Evolutionary conservation across 2,888 invertebrate species (phyloP), one percentile per base, ranked within the genome.

Genomic region (Orthosia gracilis): DNA sequence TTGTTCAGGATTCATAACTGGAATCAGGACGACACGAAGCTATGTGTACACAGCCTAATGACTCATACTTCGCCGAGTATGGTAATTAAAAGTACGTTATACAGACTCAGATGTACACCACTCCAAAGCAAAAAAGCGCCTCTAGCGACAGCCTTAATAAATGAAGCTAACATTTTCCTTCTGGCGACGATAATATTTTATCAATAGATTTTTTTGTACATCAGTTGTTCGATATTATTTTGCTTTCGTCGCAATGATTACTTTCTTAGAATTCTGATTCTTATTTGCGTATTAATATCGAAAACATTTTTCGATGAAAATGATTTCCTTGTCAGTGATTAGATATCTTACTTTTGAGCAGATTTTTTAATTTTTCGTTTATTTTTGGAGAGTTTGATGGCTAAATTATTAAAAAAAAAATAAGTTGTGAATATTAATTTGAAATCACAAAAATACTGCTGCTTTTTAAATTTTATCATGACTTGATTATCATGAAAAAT

Each of bases 51-150:
- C 72, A 67, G 75, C 77, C 83, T 84, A 84, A 81, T 69, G 76
- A 82, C 67, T 78, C 75, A 77, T 78, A 82, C 84, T 80, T 63
- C 78, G 72, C 55, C 54, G 75, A 82, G 80, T 81, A 79, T 72
- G 80, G 85, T 86, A 87, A 87, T 87, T 88, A 87, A 88, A 85
- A 88, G 81, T 85, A 84, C 78, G 85, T 82, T 73, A 70, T 49
- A 61, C 55, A 68, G 80, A 74, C 76, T 83, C 73, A 31, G 67
- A 69, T 78, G 77, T 81, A 76, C 77, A 66, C 68, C 69, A 80
- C 79, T 81, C 64, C 57, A 69, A 80, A 73, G 71, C 59, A 67
- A 78, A 78, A 86, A 78, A 79, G 55, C 62, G 69, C 74, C 62
- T 61, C 61, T 63, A 78, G 67, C 67, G 61, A 71, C 70, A 52